Evolutionary conservation across 2,797 vertebrate species (phyloP).

Genomic region (Sandelia bainsii): DNA sequence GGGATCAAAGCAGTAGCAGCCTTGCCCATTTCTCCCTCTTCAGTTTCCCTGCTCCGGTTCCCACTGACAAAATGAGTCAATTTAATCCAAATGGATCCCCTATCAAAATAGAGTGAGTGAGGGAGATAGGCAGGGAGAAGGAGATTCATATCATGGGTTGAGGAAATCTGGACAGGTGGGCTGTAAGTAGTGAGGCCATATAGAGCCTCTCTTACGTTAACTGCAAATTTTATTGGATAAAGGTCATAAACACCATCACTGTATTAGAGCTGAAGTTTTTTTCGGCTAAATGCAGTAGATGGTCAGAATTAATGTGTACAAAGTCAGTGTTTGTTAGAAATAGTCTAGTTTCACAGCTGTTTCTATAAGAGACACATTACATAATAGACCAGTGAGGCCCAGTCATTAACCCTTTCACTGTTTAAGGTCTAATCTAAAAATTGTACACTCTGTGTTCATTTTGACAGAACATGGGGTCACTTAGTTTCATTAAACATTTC

Average conservation of each 20-base stretch:
- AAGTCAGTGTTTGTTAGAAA: too few relatives aligned
- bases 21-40: slow-evolving; percentile 65
- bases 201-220: slow-evolving; percentile 45
- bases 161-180: slow-evolving; percentile 64
- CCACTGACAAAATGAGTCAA: slow-evolving; percentile 83
- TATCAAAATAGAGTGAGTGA: slow-evolving; percentile 69
- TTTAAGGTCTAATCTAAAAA: not conserved
- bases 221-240: slow-evolving; percentile 36
- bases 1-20: slow-evolving; percentile 80
- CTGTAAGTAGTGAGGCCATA: slow-evolving; percentile 34
- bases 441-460: not conserved
- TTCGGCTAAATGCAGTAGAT: slow-evolving; percentile 13
- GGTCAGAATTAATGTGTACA: slow-evolving; percentile 6
- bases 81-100: slow-evolving; percentile 80
- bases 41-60: slow-evolving; percentile 69
- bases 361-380: too few relatives aligned
- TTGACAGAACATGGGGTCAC: not conserved
- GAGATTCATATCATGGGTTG: slow-evolving; percentile 53
- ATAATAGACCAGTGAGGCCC: too few relatives aligned
- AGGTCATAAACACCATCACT: slow-evolving; percentile 34
- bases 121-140: slow-evolving; percentile 48
- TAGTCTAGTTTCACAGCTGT: not conserved
- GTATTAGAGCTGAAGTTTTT: slow-evolving; percentile 18
- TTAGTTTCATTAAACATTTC: too few relatives aligned
- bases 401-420: too few relatives aligned